These are phyloP conservation scores for Apostichopus californicus DNA, from an alignment of 35 echinoderm and acorn worm genomes.

Conservation along the genomic window DNA sequence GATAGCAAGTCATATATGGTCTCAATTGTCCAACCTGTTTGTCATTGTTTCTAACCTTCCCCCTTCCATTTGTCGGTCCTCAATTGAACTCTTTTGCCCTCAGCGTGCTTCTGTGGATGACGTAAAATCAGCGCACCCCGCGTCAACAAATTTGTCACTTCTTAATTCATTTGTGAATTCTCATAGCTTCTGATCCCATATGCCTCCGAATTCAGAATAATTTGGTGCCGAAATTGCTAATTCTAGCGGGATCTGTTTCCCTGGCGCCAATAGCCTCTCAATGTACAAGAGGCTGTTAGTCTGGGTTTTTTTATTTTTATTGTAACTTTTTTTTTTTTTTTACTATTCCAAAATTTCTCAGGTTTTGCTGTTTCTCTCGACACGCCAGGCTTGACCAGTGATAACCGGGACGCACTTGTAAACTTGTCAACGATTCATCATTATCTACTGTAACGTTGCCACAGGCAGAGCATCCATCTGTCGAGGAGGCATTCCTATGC, in stretches of 20 bases:
- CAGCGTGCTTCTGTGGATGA: no score
- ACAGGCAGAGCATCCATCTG: neutral
- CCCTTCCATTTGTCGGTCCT: no score
- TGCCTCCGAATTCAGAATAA: no score
- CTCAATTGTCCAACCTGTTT: no score
- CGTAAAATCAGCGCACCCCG: no score
- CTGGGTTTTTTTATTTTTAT: neutral
- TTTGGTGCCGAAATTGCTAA: neutral
- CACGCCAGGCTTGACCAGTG: neutral
- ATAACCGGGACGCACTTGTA: neutral
- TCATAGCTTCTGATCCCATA: no score
- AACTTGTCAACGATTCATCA: neutral
- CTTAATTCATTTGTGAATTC: no score
- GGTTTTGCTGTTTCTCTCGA: neutral
- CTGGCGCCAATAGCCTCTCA: neutral
- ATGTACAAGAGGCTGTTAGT: neutral
- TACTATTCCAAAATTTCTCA: neutral
- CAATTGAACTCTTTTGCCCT: no score
- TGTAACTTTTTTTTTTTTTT: neutral
- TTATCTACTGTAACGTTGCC: neutral
- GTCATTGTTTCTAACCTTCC: no score
- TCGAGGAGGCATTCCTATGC: neutral
- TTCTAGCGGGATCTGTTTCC: neutral
- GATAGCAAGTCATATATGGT: no score
- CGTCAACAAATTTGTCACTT: no score